These are phyloP conservation scores for Drosophila borborema DNA, from an alignment of 2,888 invertebrate genomes.

Conservation along the genomic window DNA sequence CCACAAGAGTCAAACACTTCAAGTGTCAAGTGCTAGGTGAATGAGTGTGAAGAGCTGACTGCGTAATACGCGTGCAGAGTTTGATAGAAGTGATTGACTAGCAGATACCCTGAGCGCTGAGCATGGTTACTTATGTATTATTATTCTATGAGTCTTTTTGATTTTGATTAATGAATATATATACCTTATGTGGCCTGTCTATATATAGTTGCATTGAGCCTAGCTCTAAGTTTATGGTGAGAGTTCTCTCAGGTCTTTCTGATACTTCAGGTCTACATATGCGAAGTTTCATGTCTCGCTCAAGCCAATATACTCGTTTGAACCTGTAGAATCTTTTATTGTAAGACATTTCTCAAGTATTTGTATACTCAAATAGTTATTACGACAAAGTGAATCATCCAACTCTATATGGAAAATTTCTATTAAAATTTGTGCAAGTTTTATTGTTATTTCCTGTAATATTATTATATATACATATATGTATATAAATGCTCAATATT, in stretches of 20 bases:
- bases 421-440: constrained; percentile 5
- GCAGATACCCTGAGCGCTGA: too few relatives aligned
- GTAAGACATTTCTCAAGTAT: constrained; percentile 36
- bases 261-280: neutral
- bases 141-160: neutral
- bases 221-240: neutral
- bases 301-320: neutral
- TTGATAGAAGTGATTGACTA: too few relatives aligned
- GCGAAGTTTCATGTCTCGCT: neutral
- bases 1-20: constrained; percentile 48
- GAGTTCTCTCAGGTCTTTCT: too few relatives aligned
- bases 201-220: neutral
- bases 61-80: neutral
- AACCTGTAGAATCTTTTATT: neutral
- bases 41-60: neutral
- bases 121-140: too few relatives aligned
- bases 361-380: constrained; percentile 8
- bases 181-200: neutral
- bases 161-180: neutral
- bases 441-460: neutral
- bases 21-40: constrained; percentile 63
- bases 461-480: neutral
- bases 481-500: neutral
- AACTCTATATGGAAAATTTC: neutral
- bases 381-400: constrained; percentile 33